Conservation (phyloP, 2,113 vertebrate genomes). For the Epinephelus lanceolatus region DNA sequence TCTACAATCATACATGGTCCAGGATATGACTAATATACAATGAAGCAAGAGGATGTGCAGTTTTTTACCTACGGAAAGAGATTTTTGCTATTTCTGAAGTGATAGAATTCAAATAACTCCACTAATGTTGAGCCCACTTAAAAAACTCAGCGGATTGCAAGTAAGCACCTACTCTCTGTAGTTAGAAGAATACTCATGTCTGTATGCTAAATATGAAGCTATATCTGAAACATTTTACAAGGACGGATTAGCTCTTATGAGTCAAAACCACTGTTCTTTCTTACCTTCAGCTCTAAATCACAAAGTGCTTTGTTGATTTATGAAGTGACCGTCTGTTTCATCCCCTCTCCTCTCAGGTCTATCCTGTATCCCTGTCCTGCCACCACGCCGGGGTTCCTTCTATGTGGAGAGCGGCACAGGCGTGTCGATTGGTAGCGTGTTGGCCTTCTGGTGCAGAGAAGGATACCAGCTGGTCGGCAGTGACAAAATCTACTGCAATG, state of each 20-base stretch:
- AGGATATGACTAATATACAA: neutral
- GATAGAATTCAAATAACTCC: neutral
- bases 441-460: constrained; percentile 86
- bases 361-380: constrained; percentile 74
- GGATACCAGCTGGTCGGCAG: constrained; percentile 87
- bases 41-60: neutral
- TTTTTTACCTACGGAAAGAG: neutral
- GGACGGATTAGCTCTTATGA: neutral
- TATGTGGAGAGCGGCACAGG: constrained; percentile 81
- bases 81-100: neutral
- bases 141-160: too few species aligned
- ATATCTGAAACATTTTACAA: neutral
- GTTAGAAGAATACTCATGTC: too few species aligned
- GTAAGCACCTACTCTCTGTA: neutral
- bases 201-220: neutral
- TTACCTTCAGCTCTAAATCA: neutral
- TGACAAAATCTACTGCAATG: constrained; percentile 77
- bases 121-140: neutral
- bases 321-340: neutral
- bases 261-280: neutral
- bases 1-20: neutral
- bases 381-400: constrained; percentile 82
- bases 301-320: neutral
- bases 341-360: constrained; percentile 62
- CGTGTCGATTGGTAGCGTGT: constrained; percentile 72